A percentile compares a stretch with the other conserved stretches of the same genome.
Conservation (phyloP, 2,888 invertebrate species). For the Acronicta leporina region DNA sequence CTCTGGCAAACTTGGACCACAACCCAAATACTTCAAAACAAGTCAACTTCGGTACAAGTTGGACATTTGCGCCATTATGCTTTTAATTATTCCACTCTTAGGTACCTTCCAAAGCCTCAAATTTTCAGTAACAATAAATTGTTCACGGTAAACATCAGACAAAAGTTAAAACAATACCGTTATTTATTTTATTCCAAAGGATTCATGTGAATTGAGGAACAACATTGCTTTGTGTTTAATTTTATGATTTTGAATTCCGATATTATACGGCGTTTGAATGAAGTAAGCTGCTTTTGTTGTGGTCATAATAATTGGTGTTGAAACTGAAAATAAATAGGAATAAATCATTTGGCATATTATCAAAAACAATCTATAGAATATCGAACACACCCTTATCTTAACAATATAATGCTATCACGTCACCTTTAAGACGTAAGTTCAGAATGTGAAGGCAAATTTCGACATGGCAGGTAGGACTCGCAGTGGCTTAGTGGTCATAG, state of each 20-base stretch:
- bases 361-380: too few relatives aligned
- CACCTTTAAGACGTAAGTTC: too few relatives aligned
- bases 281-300: constrained; percentile 22
- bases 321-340: neutral
- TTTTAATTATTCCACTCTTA: constrained; percentile 51
- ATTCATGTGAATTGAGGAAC: constrained; percentile 9
- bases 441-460: too few relatives aligned
- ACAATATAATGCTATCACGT: too few relatives aligned
- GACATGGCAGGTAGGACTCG: too few relatives aligned
- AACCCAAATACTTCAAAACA: constrained; percentile 42
- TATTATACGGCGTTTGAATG: neutral
- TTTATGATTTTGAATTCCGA: constrained; percentile 1
- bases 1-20: neutral
- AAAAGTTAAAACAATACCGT: constrained; percentile 26
- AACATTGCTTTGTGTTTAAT: constrained; percentile 5
- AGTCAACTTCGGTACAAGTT: constrained; percentile 54
- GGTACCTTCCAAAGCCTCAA: constrained; percentile 16
- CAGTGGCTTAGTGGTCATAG: too few relatives aligned
- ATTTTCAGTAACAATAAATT: constrained; percentile 30
- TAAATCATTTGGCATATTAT: too few relatives aligned
- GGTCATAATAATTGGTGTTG: neutral
- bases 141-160: constrained; percentile 15
- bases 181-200: constrained; percentile 29
- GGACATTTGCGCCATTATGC: constrained; percentile 46
- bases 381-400: too few relatives aligned